Evolutionary conservation across 2,797 vertebrate species (phyloP).

Genomic region (Manis pentadactyla): DNA sequence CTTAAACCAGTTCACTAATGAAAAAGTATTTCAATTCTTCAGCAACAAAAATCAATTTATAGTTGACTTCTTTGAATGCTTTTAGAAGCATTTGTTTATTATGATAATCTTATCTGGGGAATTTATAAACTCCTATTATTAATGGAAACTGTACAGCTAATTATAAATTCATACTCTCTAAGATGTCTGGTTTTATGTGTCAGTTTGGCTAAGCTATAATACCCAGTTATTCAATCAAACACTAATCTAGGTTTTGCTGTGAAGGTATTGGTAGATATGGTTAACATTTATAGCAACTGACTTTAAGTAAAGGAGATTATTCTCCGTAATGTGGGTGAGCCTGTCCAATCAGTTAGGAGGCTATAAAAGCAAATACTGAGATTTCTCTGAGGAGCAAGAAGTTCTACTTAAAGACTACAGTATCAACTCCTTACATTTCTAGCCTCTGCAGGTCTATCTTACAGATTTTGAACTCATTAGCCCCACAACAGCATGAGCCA

Average conservation of each 20-base stretch:
- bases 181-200: background rate
- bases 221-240: background rate
- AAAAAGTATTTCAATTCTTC: background rate
- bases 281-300: background rate
- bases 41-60: background rate
- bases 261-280: background rate
- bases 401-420: background rate
- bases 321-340: background rate
- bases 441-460: background rate
- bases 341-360: background rate
- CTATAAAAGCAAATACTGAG: background rate
- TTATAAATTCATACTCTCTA: constrained; percentile 45
- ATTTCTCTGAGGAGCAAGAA: background rate
- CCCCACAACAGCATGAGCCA: background rate
- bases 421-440: background rate
- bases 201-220: background rate
- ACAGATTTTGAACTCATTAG: background rate
- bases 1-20: background rate
- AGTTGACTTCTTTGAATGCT: constrained; percentile 58
- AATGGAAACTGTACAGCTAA: background rate
- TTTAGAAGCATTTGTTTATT: constrained; percentile 61
- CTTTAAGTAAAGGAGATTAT: background rate
- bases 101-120: constrained; percentile 27
- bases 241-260: background rate
- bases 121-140: background rate